Evolutionary conservation across 2,113 vertebrate species (phyloP).

Genomic region (Syrmaticus mikado): DNA sequence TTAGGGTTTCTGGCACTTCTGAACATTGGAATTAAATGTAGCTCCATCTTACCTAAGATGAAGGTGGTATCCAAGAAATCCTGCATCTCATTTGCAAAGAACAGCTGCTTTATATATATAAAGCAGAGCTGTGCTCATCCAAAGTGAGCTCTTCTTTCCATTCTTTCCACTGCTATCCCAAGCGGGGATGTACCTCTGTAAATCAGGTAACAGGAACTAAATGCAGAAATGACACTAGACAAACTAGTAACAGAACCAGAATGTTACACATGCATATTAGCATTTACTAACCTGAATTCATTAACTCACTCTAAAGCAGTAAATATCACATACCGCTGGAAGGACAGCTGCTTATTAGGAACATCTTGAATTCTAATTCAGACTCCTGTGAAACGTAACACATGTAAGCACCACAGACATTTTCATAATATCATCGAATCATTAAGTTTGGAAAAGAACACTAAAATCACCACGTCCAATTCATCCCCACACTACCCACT

Average conservation of each 20-base stretch:
- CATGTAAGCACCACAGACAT: background rate
- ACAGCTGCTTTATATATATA: background rate
- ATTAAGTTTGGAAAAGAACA: too few relatives aligned
- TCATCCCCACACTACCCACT: too few relatives aligned
- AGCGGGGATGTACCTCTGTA: background rate
- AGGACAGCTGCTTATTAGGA: background rate
- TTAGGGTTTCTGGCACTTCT: background rate
- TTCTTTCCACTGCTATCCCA: background rate
- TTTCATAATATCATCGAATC: background rate
- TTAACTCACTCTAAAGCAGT: background rate
- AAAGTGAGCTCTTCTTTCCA: background rate
- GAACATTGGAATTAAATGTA: background rate
- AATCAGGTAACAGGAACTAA: background rate
- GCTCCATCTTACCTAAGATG: background rate
- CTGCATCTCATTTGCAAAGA: background rate
- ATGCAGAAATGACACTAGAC: background rate
- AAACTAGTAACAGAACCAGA: background rate
- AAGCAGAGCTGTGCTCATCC: background rate
- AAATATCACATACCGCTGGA: background rate
- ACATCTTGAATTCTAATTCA: background rate
- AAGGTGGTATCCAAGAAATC: background rate
- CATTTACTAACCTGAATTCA: background rate
- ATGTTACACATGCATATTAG: rapidly evolving
- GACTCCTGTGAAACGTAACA: background rate
- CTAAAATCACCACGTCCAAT: too few relatives aligned